These are phyloP conservation scores for Penaeus monodon DNA, from an alignment of 2,888 invertebrate genomes.

Conservation along the genomic window DNA sequence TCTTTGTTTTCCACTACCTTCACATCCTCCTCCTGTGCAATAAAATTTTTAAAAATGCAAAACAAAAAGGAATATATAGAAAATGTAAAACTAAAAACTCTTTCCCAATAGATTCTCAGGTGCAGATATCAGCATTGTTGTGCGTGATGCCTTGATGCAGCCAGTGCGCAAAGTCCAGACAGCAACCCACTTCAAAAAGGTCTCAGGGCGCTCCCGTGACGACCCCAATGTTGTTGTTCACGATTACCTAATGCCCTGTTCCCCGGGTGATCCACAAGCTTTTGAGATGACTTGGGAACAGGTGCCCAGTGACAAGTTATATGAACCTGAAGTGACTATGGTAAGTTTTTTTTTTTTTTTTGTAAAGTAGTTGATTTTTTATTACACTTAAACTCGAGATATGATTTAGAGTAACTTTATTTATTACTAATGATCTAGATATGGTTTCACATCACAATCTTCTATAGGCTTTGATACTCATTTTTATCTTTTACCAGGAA, in stretches of 20 bases:
- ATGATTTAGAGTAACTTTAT: no score
- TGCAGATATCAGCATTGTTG: constrained; percentile 97
- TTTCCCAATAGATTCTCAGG: constrained; percentile 83
- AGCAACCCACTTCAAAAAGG: constrained; percentile 93
- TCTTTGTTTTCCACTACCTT: background rate
- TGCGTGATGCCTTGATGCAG: constrained; percentile 98
- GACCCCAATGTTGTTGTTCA: constrained; percentile 85
- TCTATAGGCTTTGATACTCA: no score
- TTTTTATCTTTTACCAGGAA: no score
- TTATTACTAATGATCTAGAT: no score
- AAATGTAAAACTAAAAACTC: no score
- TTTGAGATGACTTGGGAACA: constrained; percentile 98
- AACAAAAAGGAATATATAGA: no score
- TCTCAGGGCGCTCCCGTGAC: constrained; percentile 87
- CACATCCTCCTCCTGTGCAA: background rate
- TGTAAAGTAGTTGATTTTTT: no score
- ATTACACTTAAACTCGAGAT: no score
- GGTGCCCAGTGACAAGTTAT: constrained; percentile 93
- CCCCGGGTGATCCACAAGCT: constrained; percentile 94
- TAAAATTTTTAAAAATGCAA: no score
- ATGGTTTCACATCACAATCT: no score
- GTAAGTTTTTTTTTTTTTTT: constrained; percentile 72
- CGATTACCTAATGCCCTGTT: constrained; percentile 95
- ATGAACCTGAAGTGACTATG: constrained; percentile 95
- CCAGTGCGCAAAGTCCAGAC: constrained; percentile 98